These are phyloP conservation scores for Enchytraeus crypticus DNA, from an alignment of 2,888 invertebrate species.

Conservation along the genomic window DNA sequence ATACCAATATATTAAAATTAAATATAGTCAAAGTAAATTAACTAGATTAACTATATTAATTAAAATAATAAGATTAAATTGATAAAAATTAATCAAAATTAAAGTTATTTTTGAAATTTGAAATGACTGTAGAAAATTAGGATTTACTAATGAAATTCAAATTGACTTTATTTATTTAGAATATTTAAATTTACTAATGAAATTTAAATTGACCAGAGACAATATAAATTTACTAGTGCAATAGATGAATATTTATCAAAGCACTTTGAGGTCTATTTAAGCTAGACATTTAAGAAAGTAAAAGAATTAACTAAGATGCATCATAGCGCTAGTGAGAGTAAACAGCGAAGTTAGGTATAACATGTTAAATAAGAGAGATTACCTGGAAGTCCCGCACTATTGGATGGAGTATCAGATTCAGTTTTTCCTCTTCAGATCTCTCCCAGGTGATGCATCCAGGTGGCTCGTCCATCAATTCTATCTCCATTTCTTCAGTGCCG, in stretches of 20 bases:
- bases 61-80: background rate
- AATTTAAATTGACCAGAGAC: background rate
- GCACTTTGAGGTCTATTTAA: too few species aligned
- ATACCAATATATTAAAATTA: constrained; percentile 21
- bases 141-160: too few species aligned
- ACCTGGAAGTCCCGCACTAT: constrained; percentile 22
- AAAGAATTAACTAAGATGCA: too few species aligned
- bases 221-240: too few species aligned
- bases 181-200: background rate
- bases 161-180: background rate
- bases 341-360: too few species aligned
- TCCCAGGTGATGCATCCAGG: constrained; percentile 36
- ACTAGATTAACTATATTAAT: background rate
- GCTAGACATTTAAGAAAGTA: too few species aligned
- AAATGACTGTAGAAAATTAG: too few species aligned
- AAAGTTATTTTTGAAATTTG: background rate
- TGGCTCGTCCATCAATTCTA: constrained; percentile 35
- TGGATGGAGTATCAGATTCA: constrained; percentile 15
- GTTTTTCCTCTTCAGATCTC: constrained; percentile 23
- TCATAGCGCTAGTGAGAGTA: too few species aligned
- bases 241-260: too few species aligned
- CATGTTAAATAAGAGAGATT: too few species aligned
- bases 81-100: background rate
- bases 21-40: background rate
- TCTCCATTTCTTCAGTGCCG: constrained; percentile 31